Percentiles rank a stretch among this genome's conserved stretches.
Evolutionary conservation across 2,797 vertebrate genomes (phyloP).

Genomic region (Sardinella longiceps): DNA sequence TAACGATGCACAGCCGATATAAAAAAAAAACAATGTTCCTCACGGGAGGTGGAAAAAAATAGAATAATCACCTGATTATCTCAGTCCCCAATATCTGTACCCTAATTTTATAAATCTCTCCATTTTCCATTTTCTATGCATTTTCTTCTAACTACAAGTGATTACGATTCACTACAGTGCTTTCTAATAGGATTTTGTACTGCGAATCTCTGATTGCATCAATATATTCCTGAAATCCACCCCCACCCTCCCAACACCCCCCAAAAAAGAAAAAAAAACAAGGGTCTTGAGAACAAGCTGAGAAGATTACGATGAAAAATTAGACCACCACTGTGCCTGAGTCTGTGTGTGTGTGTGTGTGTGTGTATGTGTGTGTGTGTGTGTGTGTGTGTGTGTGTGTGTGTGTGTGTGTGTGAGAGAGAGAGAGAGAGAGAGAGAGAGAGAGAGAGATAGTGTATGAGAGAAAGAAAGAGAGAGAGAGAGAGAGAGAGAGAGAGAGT

Average conservation of each 20-base stretch:
- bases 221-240: conserved; percentile 48
- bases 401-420: not conserved
- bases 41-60: conserved; percentile 26
- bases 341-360: not conserved
- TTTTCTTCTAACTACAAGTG: conserved; percentile 37
- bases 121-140: conserved; percentile 42
- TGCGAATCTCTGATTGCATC: conserved; percentile 42
- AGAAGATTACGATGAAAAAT: conserved; percentile 39
- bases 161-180: conserved; percentile 37
- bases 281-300: conserved; percentile 32
- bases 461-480: too few relatives aligned
- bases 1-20: conserved; percentile 37
- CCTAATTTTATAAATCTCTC: conserved; percentile 43
- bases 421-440: not conserved
- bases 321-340: not conserved
- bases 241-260: not conserved
- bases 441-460: not conserved
- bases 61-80: conserved; percentile 45
- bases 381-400: not conserved
- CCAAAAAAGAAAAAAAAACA: not conserved
- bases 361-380: conserved; percentile 3
- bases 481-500: too few relatives aligned
- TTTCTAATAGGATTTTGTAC: conserved; percentile 48
- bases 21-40: conserved; percentile 35
- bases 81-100: conserved; percentile 36